These are phyloP conservation scores for Acrossocheilus fasciatus DNA, from an alignment of 2,797 vertebrate genomes.

Conservation along the genomic window DNA sequence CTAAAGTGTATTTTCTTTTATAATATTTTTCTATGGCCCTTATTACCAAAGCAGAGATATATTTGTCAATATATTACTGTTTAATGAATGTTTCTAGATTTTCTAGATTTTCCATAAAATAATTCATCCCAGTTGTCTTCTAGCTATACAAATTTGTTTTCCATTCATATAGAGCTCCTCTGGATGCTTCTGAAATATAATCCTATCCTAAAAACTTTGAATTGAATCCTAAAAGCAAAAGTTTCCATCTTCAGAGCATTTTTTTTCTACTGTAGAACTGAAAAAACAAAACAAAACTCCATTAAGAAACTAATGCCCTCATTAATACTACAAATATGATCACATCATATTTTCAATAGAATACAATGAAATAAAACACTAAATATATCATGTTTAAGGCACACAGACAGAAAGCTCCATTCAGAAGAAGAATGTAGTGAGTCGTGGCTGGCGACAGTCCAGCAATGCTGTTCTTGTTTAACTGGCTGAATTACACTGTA, in stretches of 20 bases:
- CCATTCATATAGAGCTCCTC: not conserved
- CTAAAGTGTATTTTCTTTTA: not conserved
- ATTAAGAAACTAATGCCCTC: not conserved
- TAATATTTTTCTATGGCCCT: not conserved
- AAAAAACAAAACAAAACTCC: not conserved
- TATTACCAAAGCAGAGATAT: not conserved
- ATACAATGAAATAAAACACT: not conserved
- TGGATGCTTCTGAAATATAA: not conserved
- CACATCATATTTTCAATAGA: conserved; percentile 2
- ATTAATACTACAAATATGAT: conserved; percentile 18
- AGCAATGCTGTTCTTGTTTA: conserved; percentile 70
- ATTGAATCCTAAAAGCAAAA: conserved; percentile 1
- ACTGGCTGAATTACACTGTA: conserved; percentile 64
- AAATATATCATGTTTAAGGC: not conserved
- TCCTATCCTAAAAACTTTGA: not conserved
- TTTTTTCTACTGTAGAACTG: not conserved
- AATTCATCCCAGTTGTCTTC: not conserved
- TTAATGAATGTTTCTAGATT: not conserved
- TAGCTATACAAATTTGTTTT: not conserved
- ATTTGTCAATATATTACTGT: not conserved
- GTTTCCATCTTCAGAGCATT: not conserved
- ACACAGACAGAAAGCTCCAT: not conserved
- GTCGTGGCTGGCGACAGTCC: conserved; percentile 38
- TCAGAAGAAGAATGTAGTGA: conserved; percentile 35
- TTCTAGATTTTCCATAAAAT: not conserved